These are phyloP conservation scores for Macrotrachela quadricornifera DNA, from an alignment of 1,140 invertebrate genomes.

Conservation along the genomic window DNA sequence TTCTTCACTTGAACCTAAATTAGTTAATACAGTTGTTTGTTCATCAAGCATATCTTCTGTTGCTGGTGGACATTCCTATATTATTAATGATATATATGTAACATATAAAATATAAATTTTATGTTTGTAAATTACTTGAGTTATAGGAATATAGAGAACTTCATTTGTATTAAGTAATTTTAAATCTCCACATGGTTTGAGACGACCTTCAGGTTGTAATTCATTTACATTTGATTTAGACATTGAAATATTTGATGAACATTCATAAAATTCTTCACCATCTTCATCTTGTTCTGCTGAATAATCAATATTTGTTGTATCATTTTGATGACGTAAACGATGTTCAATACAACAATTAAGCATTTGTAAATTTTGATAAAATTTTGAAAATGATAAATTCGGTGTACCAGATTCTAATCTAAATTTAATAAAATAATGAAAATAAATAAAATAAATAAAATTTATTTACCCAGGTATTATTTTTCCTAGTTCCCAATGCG, in stretches of 20 bases:
- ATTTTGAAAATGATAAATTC: slow-evolving; percentile 57
- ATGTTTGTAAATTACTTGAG: slow-evolving; percentile 37
- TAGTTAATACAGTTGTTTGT: slow-evolving; percentile 64
- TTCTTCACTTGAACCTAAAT: slow-evolving; percentile 34
- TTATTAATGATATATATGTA: background rate
- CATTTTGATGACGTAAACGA: slow-evolving; percentile 20
- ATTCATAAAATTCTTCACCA: slow-evolving; percentile 64
- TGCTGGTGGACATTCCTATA: slow-evolving; percentile 62
- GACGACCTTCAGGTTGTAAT: slow-evolving; percentile 26
- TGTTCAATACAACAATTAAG: slow-evolving; percentile 79
- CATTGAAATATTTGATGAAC: slow-evolving; percentile 28
- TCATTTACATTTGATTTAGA: slow-evolving; percentile 35
- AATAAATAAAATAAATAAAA: background rate
- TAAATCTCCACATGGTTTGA: slow-evolving; percentile 41
- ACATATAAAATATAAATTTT: too few relatives aligned
- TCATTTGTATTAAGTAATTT: slow-evolving; percentile 19
- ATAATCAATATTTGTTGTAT: background rate
- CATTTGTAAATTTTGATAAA: slow-evolving; percentile 87
- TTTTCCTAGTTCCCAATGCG: slow-evolving; percentile 60
- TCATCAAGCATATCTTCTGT: slow-evolving; percentile 87
- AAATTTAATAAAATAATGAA: slow-evolving; percentile 18
- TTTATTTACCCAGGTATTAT: slow-evolving; percentile 57
- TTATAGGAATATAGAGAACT: slow-evolving; percentile 57
- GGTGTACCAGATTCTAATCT: slow-evolving; percentile 54
- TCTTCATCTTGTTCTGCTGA: slow-evolving; percentile 13